phyloP scores from a whole-genome alignment of 1,140 invertebrate genomes.

The Drosophila kanapiae region DNA sequence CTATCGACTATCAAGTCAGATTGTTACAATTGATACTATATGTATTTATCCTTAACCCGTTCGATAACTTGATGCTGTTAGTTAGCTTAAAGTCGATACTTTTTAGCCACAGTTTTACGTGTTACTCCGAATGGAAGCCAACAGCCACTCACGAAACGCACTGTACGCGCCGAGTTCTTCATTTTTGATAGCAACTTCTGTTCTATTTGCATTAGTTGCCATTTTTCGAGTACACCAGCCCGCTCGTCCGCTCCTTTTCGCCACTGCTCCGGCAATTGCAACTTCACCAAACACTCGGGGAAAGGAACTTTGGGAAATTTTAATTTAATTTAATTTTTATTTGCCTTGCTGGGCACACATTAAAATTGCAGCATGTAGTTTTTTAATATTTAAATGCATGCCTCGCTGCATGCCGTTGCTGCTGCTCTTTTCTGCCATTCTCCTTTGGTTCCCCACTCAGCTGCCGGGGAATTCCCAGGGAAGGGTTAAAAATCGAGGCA shows the following conservation, averaged over 20 bases:
- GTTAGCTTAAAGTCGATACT: background rate
- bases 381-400: constrained; percentile 74
- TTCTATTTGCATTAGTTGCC: constrained; percentile 39
- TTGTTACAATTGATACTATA: too few species aligned
- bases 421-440: background rate
- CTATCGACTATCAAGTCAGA: too few species aligned
- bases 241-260: background rate
- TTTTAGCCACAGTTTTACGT: background rate
- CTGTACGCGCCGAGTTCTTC: constrained; percentile 12
- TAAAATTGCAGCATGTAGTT: constrained; percentile 67
- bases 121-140: fast-evolving
- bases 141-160: constrained; percentile 24
- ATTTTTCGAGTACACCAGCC: constrained; percentile 8
- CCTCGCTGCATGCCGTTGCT: background rate
- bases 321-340: constrained; percentile 78
- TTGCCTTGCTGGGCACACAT: constrained; percentile 72
- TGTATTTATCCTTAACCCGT: background rate
- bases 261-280: constrained; percentile 24
- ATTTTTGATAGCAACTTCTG: constrained; percentile 33
- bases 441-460: background rate
- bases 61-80: background rate
- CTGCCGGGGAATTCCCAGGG: constrained; percentile 9
- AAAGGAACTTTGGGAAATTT: constrained; percentile 61
- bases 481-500: constrained; percentile 10
- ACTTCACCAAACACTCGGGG: constrained; percentile 46